Base-by-base conservation (phyloP, 1,140 invertebrate genomes). In the Drosophila seguyi region DNA sequence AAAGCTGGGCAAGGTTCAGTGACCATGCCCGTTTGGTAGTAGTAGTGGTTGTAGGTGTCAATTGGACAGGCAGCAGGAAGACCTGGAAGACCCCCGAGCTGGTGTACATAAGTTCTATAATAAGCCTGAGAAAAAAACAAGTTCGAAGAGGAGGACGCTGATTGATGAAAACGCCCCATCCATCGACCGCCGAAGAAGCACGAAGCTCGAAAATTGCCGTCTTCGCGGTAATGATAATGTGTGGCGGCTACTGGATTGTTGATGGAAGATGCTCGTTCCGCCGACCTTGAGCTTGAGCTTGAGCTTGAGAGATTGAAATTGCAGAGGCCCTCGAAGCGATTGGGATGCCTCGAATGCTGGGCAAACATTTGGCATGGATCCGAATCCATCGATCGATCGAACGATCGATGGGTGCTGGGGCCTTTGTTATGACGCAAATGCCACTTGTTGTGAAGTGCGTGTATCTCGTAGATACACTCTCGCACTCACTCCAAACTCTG, bases 241-340 rank as follows among this genome's bases (percentile, higher is more conserved):
- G 78, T 81, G 76, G 42, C 29, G 52, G 84, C 84, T 88, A 90
- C 84, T 69, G 62, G 53, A 55, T 31, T 31, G 50, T 10, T 22
- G 31, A 36, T 34, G 50, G 53, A 41, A 61, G 56, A 61, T 63
- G 55, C 10, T 65, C 47, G 39, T 6, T 55, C 44, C 34, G 63
- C 47, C 67, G 78, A 85, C 85, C 85, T 90, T 90, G 84, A 88
- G 85, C 84, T 90, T 88, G 85, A 88, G 74, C 75, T 81, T 65
- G 62, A 88, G 82, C 63, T 76, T 66, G 77, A 59, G 38, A 53
- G 55, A 52, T 27, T 59, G 42, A 48, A 81, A 76, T 79, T 86
- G 79, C 83, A 86, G 59, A 86, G 61, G n/a, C 75, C 20, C 62
- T 60, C 74, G 38, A 78, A 58, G 50, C 48, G 44, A 39, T 62